phyloP scores from a whole-genome alignment of 2,113 vertebrate genomes.

The Dromas ardeola region DNA sequence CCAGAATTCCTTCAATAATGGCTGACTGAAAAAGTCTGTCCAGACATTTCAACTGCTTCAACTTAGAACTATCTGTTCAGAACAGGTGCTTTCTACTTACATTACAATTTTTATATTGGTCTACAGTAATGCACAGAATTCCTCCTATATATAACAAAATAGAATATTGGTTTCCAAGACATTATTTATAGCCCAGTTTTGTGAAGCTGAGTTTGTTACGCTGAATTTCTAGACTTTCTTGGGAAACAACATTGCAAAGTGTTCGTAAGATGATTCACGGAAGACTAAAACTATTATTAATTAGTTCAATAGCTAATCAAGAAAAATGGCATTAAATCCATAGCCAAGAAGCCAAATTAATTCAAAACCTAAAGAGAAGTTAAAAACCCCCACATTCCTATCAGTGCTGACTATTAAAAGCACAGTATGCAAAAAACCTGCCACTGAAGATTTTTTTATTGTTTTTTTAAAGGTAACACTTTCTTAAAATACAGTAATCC shows the following conservation, averaged over 20 bases:
- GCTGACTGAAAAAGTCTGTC: neutral
- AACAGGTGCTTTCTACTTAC: neutral
- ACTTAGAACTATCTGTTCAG: neutral
- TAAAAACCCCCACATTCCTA: neutral
- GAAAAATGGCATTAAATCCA: neutral
- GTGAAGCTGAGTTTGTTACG: neutral
- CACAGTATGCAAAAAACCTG: neutral
- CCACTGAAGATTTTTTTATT: neutral
- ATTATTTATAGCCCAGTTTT: neutral
- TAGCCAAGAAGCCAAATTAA: neutral
- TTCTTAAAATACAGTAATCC: neutral
- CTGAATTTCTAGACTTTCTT: neutral
- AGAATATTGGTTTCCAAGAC: neutral
- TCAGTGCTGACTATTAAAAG: neutral
- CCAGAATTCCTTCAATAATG: neutral
- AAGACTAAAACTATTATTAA: neutral
- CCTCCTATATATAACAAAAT: neutral
- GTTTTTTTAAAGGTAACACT: neutral
- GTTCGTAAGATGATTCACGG: neutral
- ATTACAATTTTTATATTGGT: neutral
- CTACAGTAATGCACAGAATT: neutral
- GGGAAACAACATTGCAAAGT: neutral
- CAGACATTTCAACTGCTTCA: neutral
- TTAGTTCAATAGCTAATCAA: neutral
- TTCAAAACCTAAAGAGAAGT: neutral